Evolutionary conservation across 2,797 vertebrate species (phyloP).

Genomic region (Nothura maculosa): DNA sequence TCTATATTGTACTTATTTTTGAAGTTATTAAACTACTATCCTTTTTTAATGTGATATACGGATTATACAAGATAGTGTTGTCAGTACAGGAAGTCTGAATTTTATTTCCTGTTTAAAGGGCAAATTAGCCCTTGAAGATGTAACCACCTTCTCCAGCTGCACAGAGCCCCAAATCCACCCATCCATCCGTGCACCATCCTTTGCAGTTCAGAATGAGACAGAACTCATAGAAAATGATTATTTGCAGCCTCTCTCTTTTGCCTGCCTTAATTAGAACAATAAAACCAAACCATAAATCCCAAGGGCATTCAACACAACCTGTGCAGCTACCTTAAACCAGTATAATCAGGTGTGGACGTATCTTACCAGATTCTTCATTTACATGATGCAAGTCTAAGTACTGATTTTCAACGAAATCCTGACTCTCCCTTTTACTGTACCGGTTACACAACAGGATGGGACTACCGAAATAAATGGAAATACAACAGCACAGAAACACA

Average conservation of each 20-base stretch:
- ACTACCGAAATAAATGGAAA: neutral
- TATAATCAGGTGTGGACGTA: neutral
- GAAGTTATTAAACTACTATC: neutral
- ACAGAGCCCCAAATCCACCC: neutral
- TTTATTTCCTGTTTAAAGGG: neutral
- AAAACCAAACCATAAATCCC: conserved; percentile 4
- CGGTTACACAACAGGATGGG: neutral
- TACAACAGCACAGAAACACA: neutral
- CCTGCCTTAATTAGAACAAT: neutral
- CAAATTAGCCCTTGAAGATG: neutral
- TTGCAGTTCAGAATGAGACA: neutral
- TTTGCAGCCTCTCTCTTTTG: neutral
- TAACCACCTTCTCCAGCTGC: neutral
- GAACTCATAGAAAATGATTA: neutral
- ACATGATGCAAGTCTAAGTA: neutral
- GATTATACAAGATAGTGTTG: neutral
- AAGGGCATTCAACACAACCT: neutral
- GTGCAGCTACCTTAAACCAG: neutral
- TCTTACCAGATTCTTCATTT: neutral
- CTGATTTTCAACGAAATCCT: neutral
- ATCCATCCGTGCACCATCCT: neutral
- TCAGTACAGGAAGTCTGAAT: neutral
- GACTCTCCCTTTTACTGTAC: neutral
- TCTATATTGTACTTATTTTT: neutral
- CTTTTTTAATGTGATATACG: neutral